Conservation (phyloP, 2,888 invertebrate species). For the Cephus pulcher region DNA sequence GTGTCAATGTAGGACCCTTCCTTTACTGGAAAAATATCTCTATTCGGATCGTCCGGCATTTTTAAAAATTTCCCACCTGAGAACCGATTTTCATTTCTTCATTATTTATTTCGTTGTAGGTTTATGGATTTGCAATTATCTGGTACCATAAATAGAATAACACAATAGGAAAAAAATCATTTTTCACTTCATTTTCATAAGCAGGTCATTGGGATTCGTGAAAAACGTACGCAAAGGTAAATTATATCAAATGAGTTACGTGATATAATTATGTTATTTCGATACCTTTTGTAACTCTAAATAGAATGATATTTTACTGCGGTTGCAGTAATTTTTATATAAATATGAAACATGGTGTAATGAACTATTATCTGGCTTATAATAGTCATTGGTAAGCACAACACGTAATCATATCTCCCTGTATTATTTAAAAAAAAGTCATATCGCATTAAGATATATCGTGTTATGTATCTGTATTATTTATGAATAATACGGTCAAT, state of each 20-base stretch:
- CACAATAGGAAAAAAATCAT: background rate
- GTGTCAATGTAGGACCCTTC: constrained; percentile 48
- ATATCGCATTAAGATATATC: background rate
- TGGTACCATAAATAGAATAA: background rate
- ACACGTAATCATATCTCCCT: background rate
- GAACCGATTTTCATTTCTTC: background rate
- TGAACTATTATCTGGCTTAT: background rate
- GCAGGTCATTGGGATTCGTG: too few relatives aligned
- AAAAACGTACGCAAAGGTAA: background rate
- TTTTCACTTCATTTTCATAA: background rate
- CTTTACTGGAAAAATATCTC: constrained; percentile 48
- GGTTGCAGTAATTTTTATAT: background rate
- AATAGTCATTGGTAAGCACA: background rate
- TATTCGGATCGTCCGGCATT: constrained; percentile 55
- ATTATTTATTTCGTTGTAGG: background rate
- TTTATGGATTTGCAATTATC: background rate
- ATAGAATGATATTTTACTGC: background rate
- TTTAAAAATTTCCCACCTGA: constrained; percentile 4
- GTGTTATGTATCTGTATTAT: too few relatives aligned
- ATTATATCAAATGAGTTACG: background rate
- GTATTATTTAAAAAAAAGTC: background rate
- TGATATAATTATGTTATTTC: background rate
- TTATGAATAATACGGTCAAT: background rate
- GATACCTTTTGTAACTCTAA: background rate
- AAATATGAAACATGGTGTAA: background rate